Percentiles rank a stretch among this genome's conserved stretches.
phyloP scores from a whole-genome alignment of 1,140 invertebrate species.

The Diorhabda sublineata region DNA sequence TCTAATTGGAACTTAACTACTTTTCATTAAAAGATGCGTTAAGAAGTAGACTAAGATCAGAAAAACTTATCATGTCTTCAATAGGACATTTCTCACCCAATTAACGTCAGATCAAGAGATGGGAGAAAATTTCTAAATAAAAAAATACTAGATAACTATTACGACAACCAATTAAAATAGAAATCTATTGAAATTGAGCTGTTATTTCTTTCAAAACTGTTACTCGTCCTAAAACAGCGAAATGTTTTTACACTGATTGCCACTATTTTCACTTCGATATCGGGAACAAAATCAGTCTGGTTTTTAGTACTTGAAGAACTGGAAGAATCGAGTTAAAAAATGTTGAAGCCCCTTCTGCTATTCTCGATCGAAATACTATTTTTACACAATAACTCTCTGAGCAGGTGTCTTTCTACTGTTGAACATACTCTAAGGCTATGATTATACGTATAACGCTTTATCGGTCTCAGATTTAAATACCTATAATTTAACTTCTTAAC shows the following conservation, averaged over 20 bases:
- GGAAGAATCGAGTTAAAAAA: not conserved
- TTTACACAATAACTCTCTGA: not conserved
- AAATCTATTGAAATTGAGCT: not conserved
- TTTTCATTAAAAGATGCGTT: too few relatives aligned
- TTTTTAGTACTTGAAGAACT: not conserved
- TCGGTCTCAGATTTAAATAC: slow-evolving; percentile 2
- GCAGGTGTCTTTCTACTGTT: not conserved
- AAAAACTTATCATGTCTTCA: too few relatives aligned
- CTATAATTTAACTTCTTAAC: not conserved
- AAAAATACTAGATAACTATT: too few relatives aligned
- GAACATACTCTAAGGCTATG: not conserved
- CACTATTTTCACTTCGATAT: too few relatives aligned
- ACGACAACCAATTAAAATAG: not conserved
- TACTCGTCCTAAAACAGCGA: too few relatives aligned
- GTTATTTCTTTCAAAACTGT: not conserved
- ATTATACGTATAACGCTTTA: not conserved
- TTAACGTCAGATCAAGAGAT: too few relatives aligned
- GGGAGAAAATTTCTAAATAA: too few relatives aligned
- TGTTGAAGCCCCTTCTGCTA: not conserved
- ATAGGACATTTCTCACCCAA: too few relatives aligned
- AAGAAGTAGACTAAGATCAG: too few relatives aligned
- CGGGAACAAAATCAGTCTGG: not conserved
- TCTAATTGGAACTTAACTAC: too few relatives aligned
- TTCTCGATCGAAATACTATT: not conserved
- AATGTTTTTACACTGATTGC: too few relatives aligned